These are phyloP conservation scores for Isaurus tuberculatus DNA, from an alignment of 92 coral and sea anemone genomes.

Conservation along the genomic window DNA sequence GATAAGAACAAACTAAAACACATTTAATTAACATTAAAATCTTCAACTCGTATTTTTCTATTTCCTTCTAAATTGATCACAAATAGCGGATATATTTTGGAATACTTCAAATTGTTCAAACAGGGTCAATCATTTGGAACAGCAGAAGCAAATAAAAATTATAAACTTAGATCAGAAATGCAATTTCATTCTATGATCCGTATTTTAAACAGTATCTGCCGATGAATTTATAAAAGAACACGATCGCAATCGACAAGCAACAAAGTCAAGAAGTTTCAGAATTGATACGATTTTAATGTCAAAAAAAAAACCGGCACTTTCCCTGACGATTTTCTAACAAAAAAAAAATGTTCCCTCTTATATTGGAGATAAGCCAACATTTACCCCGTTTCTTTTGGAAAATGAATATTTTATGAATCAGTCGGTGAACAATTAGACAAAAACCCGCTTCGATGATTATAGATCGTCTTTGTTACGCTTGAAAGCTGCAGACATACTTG, in stretches of 20 bases:
- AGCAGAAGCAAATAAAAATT: conserved; percentile 7
- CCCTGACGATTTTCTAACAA: not conserved
- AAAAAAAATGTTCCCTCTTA: not conserved
- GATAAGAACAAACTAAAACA: not conserved
- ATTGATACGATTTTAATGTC: too few relatives aligned
- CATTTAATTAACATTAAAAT: not conserved
- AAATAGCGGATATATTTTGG: not conserved
- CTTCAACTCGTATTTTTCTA: not conserved
- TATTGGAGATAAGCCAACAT: not conserved
- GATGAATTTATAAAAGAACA: not conserved
- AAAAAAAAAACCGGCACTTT: not conserved
- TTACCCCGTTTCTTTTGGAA: conserved; percentile 1
- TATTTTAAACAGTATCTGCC: not conserved
- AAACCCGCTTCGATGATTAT: conserved; percentile 36
- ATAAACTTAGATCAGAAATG: not conserved
- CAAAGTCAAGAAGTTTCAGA: not conserved
- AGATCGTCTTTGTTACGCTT: conserved; percentile 22
- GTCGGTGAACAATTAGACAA: conserved; percentile 41
- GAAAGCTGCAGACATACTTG: conserved; percentile 32
- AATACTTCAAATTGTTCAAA: not conserved
- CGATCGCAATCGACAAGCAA: not conserved
- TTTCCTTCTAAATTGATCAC: not conserved
- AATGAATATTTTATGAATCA: conserved; percentile 40
- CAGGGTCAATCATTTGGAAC: not conserved
- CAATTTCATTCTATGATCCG: not conserved